Evolutionary conservation across 2,888 invertebrate species (phyloP).

Genomic region (Cataglyphis cursor): DNA sequence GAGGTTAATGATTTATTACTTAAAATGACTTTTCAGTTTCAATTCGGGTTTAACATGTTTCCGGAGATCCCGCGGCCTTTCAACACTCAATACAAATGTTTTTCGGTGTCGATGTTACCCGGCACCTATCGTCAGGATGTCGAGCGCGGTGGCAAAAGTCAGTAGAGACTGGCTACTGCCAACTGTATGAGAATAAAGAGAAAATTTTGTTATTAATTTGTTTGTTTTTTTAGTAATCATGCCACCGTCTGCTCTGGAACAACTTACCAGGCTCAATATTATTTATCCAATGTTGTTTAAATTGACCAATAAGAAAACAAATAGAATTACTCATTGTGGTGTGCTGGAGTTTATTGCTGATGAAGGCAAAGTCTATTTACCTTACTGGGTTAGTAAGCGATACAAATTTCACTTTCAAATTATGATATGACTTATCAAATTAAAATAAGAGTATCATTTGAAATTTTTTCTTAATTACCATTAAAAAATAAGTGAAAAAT

Average conservation of each 20-base stretch:
- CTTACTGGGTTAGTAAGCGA: conserved; percentile 94
- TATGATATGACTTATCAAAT: neutral
- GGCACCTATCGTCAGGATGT: conserved; percentile 97
- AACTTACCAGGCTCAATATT: conserved; percentile 96
- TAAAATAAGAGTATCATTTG: neutral
- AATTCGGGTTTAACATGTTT: conserved; percentile 96
- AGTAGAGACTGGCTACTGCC: conserved; percentile 75
- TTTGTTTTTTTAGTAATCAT: conserved; percentile 93
- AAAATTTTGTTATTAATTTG: neutral
- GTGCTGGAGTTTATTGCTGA: conserved; percentile 99
- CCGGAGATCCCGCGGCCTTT: conserved; percentile 94
- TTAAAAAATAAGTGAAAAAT: neutral
- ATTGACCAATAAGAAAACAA: conserved; percentile 94
- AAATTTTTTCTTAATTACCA: neutral
- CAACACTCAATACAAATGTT: conserved; percentile 95
- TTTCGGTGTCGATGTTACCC: conserved; percentile 97
- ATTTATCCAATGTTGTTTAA: conserved; percentile 99
- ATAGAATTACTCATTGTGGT: conserved; percentile 96
- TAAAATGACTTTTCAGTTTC: conserved; percentile 87
- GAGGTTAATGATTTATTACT: conserved; percentile 59
- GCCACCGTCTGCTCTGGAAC: conserved; percentile 98
- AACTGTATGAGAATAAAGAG: neutral
- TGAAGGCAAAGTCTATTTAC: conserved; percentile 98
- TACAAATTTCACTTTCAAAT: neutral
- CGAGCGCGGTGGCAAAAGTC: conserved; percentile 98